phyloP scores from a whole-genome alignment of 2,113 vertebrate species.

The Pitta sordida region DNA sequence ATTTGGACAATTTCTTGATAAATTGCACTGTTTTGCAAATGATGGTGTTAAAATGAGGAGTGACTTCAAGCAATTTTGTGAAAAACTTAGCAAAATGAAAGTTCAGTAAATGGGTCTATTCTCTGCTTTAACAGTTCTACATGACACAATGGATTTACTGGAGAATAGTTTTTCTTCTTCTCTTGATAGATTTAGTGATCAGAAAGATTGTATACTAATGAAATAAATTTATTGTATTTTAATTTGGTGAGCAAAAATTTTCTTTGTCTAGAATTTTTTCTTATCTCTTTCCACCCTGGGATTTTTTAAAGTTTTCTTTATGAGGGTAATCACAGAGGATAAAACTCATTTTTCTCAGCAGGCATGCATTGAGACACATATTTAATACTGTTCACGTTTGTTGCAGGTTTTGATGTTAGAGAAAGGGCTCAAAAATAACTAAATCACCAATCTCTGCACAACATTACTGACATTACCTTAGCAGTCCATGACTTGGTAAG shows the following conservation, averaged over 20 bases:
- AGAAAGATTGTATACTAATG: background rate
- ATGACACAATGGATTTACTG: background rate
- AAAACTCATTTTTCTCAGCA: background rate
- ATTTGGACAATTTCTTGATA: constrained; percentile 1
- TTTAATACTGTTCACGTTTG: background rate
- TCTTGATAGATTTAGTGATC: background rate
- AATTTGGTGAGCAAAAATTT: background rate
- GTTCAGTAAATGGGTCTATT: background rate
- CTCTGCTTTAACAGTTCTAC: background rate
- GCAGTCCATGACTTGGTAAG: background rate
- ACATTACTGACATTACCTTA: background rate
- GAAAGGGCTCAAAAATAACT: background rate
- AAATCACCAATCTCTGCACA: background rate
- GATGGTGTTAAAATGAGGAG: background rate
- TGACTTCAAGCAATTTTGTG: background rate
- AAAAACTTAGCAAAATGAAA: constrained; percentile 1
- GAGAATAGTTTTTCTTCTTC: background rate
- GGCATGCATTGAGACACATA: background rate
- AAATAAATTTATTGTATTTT: background rate
- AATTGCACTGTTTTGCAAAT: background rate
- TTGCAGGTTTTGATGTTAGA: background rate
- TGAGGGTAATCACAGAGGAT: background rate
- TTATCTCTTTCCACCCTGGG: background rate
- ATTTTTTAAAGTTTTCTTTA: background rate
- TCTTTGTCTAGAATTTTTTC: background rate